phyloP scores from a whole-genome alignment of 2,113 vertebrate species.

The Notarius lentiginosus region DNA sequence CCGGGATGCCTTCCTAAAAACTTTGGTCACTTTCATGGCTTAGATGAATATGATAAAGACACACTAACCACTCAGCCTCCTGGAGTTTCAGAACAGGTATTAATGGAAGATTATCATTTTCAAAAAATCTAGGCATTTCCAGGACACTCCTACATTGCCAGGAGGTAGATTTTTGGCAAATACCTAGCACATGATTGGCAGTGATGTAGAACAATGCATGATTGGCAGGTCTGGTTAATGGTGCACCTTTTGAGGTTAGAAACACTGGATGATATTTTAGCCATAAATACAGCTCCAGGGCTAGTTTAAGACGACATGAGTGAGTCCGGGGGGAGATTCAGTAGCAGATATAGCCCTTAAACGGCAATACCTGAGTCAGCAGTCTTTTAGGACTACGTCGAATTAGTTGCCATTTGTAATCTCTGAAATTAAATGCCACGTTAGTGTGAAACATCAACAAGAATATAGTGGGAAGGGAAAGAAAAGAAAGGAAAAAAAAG shows the following conservation, averaged over 20 bases:
- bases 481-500: neutral
- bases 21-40: constrained; percentile 71
- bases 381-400: constrained; percentile 48
- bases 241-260: constrained; percentile 74
- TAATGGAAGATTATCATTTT: constrained; percentile 8
- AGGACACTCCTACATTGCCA: constrained; percentile 70
- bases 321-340: constrained; percentile 51
- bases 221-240: constrained; percentile 61
- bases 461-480: neutral
- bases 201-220: constrained; percentile 36
- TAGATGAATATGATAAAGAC: constrained; percentile 45
- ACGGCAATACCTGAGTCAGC: constrained; percentile 70
- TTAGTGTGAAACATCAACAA: neutral
- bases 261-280: constrained; percentile 51
- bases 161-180: constrained; percentile 70
- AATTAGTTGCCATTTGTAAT: constrained; percentile 26
- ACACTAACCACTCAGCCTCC: constrained; percentile 41
- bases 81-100: constrained; percentile 44
- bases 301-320: constrained; percentile 69
- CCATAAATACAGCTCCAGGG: constrained; percentile 61
- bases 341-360: constrained; percentile 70
- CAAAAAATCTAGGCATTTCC: constrained; percentile 30
- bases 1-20: constrained; percentile 57
- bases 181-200: constrained; percentile 39
- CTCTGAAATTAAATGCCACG: neutral